Base-by-base conservation (phyloP, 2,113 vertebrate genomes). In the Tringa solitaria region DNA sequence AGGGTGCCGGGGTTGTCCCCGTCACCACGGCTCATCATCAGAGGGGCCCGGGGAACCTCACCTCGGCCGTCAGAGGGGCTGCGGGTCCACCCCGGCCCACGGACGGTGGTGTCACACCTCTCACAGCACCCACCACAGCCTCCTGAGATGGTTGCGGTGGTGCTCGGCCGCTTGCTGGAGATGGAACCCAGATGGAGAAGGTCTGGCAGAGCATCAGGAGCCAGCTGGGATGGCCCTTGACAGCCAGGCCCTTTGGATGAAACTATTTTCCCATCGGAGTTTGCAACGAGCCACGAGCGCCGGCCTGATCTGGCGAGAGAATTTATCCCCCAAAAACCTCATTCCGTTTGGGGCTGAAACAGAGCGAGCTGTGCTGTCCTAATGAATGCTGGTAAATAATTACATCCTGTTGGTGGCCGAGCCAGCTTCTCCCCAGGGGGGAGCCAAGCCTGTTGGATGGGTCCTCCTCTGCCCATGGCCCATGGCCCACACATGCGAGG, bases 71-170 rank as follows among this genome's bases (percentile, higher is more conserved):
- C 14, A 19, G 41, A 26, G 33, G 37, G 46, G 79, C 50, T 50
- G 53, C 1, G 10, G 46, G 81, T 14, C 39, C 23, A 4, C 22
- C 1, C 33, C 57, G 37, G 54, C 68, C 28, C 48, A 2, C 2
- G 0, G 30, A 2, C 2, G 0, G 30, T 21, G 37, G 12, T 14
- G 60, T 17, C 2, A 0, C 48, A 23, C 18, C 33, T 64, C 46
- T 77, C 51, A 8, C 18, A 3, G 5, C 51, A 18, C 22, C 4
- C 2, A 2, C 24, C 1, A 3, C 1, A 9, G 50, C 59, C 39
- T 4, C 2, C 67, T 20, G 63, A 23, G 56, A 7, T 0, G 6
- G 80, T 81, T 11, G 6, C 0, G 0, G 7, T 11, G n/a, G 48
- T 37, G 56, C 33, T 56, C 33, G 32, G 57, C 51, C 1, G 4